Conservation (phyloP, 2,888 invertebrate genomes). For the Girardia tigrina region DNA sequence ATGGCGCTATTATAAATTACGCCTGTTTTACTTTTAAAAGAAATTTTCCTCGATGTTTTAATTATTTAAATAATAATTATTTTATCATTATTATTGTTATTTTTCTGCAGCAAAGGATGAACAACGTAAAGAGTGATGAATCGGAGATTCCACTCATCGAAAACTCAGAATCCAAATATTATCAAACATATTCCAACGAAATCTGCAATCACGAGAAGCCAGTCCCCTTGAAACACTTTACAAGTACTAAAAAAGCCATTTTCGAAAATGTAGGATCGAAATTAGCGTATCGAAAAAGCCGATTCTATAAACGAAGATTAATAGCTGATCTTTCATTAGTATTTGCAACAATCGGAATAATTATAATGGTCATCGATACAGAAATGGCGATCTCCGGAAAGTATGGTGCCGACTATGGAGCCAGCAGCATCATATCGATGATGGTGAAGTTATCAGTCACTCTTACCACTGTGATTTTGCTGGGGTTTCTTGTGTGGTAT, state of each 20-base stretch:
- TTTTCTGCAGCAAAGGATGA: neutral
- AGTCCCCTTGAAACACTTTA: neutral
- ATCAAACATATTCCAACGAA: neutral
- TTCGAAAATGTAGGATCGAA: constrained; percentile 46
- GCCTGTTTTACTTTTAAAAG: too few relatives aligned
- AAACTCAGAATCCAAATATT: constrained; percentile 2
- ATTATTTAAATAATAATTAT: too few relatives aligned
- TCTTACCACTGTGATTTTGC: constrained; percentile 43
- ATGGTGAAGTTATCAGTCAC: constrained; percentile 44
- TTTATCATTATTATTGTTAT: too few relatives aligned
- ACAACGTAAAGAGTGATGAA: neutral
- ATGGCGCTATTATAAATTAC: too few relatives aligned
- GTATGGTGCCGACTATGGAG: constrained; percentile 38
- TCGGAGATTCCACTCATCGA: neutral
- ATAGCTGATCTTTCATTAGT: constrained; percentile 43
- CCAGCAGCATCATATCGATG: constrained; percentile 39
- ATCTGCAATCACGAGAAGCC: neutral
- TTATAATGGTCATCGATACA: constrained; percentile 45
- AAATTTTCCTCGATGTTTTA: too few relatives aligned
- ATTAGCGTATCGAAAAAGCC: constrained; percentile 45
- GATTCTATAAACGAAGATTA: constrained; percentile 43
- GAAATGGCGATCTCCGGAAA: constrained; percentile 42
- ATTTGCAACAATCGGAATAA: constrained; percentile 44
- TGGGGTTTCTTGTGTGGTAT: constrained; percentile 44
- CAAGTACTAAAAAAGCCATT: constrained; percentile 31